A percentile compares a stretch with the other conserved stretches of the same genome.
phyloP scores from a whole-genome alignment of 2,797 vertebrate species.

The Arremon brunneinucha region DNA sequence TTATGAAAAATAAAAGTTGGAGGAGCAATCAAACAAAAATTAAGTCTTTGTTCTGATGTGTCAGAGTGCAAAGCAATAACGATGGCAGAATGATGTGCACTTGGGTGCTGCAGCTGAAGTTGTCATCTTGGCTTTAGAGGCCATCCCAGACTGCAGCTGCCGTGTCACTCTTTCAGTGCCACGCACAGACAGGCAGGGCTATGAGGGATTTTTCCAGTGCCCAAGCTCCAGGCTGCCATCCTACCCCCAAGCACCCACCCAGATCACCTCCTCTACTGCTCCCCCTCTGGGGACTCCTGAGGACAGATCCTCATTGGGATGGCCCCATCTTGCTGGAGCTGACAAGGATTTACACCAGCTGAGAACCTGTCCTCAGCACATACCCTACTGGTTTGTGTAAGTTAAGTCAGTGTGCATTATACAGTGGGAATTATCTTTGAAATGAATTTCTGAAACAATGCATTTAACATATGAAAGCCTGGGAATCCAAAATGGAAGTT shows the following conservation, averaged over 20 bases:
- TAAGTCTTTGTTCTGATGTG: not conserved
- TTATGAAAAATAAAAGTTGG: not conserved
- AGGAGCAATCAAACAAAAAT: not conserved
- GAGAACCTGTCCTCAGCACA: not conserved
- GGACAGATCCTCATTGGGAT: not conserved
- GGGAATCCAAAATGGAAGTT: conserved; percentile 49
- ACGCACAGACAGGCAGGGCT: not conserved
- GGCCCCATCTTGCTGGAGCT: not conserved
- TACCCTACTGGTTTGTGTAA: not conserved
- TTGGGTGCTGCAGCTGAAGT: not conserved
- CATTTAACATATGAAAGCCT: conserved; percentile 67
- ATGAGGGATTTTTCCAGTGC: not conserved
- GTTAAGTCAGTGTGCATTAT: not conserved
- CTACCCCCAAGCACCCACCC: not conserved
- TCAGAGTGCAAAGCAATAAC: not conserved
- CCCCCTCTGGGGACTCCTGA: not conserved
- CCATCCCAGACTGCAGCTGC: not conserved
- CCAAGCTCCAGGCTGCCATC: not conserved
- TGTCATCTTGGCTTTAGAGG: not conserved
- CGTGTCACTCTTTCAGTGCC: not conserved
- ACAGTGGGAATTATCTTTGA: not conserved
- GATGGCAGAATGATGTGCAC: not conserved
- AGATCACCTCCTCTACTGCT: not conserved
- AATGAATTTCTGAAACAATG: conserved; percentile 60
- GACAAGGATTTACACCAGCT: not conserved